A percentile compares a stretch with the other conserved stretches of the same genome.
Evolutionary conservation across 53 echinoderm and acorn worm species (phyloP).

Genomic region (Glandiceps talaboti): DNA sequence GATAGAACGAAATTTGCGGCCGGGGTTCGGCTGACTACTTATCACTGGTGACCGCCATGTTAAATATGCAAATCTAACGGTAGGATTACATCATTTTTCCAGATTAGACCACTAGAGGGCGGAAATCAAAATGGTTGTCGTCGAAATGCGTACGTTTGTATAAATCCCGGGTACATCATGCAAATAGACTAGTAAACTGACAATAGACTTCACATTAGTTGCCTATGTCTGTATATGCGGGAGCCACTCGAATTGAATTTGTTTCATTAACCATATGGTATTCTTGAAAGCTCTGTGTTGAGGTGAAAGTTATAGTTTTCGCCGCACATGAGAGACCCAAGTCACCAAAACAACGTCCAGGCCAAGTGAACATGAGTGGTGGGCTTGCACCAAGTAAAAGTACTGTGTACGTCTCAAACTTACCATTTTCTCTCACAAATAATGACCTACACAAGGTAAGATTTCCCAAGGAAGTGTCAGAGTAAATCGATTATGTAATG

Average conservation of each 20-base stretch:
- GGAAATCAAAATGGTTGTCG: neutral
- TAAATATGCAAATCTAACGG: neutral
- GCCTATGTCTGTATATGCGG: no score
- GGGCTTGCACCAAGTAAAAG: conserved; percentile 91
- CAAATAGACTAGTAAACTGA: neutral
- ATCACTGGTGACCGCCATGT: neutral
- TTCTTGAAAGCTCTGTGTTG: no score
- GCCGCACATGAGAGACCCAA: no score
- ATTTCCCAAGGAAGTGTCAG: no score
- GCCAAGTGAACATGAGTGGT: conserved; percentile 74
- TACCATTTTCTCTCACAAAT: conserved; percentile 80
- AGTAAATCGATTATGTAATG: no score
- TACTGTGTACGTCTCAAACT: conserved; percentile 74
- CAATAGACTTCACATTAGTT: neutral
- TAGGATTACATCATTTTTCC: neutral
- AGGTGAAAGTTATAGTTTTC: no score
- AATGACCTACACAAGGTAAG: conserved; percentile 79
- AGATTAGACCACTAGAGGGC: neutral
- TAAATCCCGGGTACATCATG: neutral
- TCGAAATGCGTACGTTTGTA: neutral
- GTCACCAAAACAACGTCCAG: no score
- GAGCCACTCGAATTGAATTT: no score
- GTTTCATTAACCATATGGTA: no score
- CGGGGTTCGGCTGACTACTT: neutral
- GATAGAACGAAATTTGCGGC: neutral